Percentiles rank a stretch among this genome's conserved stretches.
Evolutionary conservation across 2,888 invertebrate genomes (phyloP).

Genomic region (Chorisops tibialis): DNA sequence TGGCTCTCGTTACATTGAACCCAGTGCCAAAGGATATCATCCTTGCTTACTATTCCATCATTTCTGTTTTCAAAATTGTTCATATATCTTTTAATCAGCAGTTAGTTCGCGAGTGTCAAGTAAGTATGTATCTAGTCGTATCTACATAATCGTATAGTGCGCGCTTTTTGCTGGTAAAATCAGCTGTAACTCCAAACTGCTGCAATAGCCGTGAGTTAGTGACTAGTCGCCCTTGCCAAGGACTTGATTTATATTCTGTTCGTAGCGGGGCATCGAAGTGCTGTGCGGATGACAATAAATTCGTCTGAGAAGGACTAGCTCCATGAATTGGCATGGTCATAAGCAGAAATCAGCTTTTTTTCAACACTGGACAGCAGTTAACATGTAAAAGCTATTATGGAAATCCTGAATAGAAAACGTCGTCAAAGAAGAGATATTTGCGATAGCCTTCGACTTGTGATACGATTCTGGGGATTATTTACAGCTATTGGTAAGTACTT

Average conservation of each 20-base stretch:
- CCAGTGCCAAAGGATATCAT: not conserved
- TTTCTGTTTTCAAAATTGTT: not conserved
- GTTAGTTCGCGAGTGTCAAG: too few species aligned
- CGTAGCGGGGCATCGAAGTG: not conserved
- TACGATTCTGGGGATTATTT: conserved; percentile 49
- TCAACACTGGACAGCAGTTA: not conserved
- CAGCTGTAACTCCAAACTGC: too few species aligned
- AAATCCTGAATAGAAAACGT: conserved; percentile 43
- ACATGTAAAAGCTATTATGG: conserved; percentile 34
- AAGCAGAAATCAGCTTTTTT: not conserved
- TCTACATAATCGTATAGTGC: too few species aligned
- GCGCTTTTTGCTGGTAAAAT: too few species aligned
- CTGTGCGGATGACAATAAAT: not conserved
- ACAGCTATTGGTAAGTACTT: conserved; percentile 48
- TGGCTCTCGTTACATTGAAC: too few species aligned
- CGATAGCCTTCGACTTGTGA: conserved; percentile 48
- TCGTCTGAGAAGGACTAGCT: not conserved
- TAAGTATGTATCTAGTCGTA: too few species aligned
- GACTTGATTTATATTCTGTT: not conserved
- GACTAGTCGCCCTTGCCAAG: not conserved
- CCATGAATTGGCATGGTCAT: not conserved
- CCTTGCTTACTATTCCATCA: not conserved
- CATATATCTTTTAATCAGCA: not conserved
- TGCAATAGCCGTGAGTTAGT: too few species aligned
- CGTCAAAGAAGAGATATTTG: conserved; percentile 48